Percentiles rank a stretch among this genome's conserved stretches.
Conservation (phyloP, 2,888 invertebrate genomes). For the Erebia ligea region DNA sequence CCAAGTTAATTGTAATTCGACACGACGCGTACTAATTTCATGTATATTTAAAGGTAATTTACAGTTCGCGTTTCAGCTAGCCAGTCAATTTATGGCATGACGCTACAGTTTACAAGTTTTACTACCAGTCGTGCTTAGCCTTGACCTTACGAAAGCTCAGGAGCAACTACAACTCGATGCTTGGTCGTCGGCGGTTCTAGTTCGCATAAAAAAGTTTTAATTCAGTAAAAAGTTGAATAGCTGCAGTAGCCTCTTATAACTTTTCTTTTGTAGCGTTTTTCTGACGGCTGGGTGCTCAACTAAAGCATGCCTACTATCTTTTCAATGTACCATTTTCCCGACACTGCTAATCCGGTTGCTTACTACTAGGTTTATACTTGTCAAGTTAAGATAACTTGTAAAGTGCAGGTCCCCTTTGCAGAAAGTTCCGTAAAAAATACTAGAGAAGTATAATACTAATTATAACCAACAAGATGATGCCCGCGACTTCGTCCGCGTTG, state of each 20-base stretch:
- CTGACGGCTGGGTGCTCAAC: background rate
- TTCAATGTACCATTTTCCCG: background rate
- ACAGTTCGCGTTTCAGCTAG: conserved; percentile 14
- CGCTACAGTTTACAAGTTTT: conserved; percentile 31
- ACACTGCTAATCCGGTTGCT: background rate
- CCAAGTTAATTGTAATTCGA: background rate
- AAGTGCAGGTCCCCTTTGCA: background rate
- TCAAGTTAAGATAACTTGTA: background rate
- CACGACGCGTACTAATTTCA: conserved; percentile 1
- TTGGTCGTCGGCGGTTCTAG: background rate
- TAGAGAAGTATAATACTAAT: background rate
- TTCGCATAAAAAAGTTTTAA: conserved; percentile 1
- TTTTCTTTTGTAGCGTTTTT: conserved; percentile 9
- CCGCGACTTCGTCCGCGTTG: too few relatives aligned
- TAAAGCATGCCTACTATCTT: background rate
- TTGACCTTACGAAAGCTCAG: conserved; percentile 11
- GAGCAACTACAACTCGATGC: conserved; percentile 1
- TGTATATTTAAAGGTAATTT: conserved; percentile 18
- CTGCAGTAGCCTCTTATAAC: conserved; percentile 10
- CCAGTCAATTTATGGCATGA: conserved; percentile 25
- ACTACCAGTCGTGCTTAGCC: conserved; percentile 23
- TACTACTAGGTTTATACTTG: background rate
- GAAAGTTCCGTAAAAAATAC: background rate
- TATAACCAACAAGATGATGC: too few relatives aligned
- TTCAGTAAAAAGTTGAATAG: conserved; percentile 3